Evolutionary conservation across 2,113 vertebrate species (phyloP).

Genomic region (Chrysochloris asiatica): DNA sequence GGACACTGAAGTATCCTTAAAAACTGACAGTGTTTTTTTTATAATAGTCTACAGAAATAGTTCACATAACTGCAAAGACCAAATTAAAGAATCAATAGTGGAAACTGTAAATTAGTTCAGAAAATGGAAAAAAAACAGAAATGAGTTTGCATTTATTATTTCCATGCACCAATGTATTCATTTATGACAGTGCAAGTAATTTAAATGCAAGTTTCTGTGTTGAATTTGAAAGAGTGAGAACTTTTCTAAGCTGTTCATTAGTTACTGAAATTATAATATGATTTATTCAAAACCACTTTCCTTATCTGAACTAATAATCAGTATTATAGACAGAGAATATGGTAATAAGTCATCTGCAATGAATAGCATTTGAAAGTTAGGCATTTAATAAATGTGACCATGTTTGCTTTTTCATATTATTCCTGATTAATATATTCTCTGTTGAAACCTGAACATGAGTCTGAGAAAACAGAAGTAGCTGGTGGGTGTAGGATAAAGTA

Average conservation of each 20-base stretch:
- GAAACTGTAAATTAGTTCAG: not conserved
- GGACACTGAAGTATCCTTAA: not conserved
- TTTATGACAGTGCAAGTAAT: conserved; percentile 24
- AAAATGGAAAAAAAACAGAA: not conserved
- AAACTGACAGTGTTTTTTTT: not conserved
- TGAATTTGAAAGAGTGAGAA: conserved; percentile 24
- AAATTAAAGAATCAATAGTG: conserved; percentile 8
- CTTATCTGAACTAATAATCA: conserved; percentile 13
- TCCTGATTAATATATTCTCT: not conserved
- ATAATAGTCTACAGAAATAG: not conserved
- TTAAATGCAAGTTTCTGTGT: not conserved
- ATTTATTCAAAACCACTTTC: conserved; percentile 54
- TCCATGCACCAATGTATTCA: not conserved
- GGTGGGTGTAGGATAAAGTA: not conserved
- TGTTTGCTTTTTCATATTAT: not conserved
- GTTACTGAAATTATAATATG: conserved; percentile 32
- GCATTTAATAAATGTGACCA: not conserved
- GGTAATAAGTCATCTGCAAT: not conserved
- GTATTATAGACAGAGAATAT: conserved; percentile 22
- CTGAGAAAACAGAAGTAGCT: not conserved
- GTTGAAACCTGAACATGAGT: not conserved
- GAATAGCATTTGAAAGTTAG: not conserved
- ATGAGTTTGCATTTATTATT: conserved; percentile 30
- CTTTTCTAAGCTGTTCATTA: conserved; percentile 49
- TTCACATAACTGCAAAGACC: not conserved